Evolutionary conservation across 2,888 invertebrate species (phyloP).

Genomic region (Macaria notata): DNA sequence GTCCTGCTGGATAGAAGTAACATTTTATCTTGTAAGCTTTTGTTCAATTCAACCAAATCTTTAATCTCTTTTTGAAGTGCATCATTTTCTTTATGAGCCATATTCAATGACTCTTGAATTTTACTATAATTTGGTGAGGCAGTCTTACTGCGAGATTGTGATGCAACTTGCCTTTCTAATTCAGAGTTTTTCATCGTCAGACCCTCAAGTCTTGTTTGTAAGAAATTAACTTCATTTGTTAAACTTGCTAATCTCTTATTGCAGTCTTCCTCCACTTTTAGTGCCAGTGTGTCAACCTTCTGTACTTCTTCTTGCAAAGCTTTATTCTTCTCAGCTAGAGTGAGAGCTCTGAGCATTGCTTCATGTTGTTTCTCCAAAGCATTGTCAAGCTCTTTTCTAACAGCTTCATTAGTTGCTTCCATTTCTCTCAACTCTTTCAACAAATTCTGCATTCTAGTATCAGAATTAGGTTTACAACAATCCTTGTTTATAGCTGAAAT

Average conservation of each 20-base stretch:
- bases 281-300: slow-evolving; percentile 88
- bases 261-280: slow-evolving; percentile 89
- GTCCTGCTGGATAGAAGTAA: slow-evolving; percentile 48
- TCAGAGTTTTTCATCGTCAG: slow-evolving; percentile 65
- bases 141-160: slow-evolving; percentile 40
- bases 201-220: slow-evolving; percentile 81
- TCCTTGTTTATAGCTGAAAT: slow-evolving; percentile 84
- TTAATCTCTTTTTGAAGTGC: slow-evolving; percentile 71
- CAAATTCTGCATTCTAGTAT: slow-evolving; percentile 80
- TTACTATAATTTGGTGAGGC: slow-evolving; percentile 36
- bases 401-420: slow-evolving; percentile 80
- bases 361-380: slow-evolving; percentile 88
- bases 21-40: slow-evolving; percentile 73
- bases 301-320: slow-evolving; percentile 86
- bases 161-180: slow-evolving; percentile 82
- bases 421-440: slow-evolving; percentile 82
- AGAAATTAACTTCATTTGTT: slow-evolving; percentile 81
- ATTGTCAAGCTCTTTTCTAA: slow-evolving; percentile 75
- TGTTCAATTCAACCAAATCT: slow-evolving; percentile 72
- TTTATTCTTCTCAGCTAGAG: slow-evolving; percentile 88
- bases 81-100: slow-evolving; percentile 63
- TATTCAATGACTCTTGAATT: slow-evolving; percentile 51
- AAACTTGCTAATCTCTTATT: slow-evolving; percentile 85
- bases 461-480: slow-evolving; percentile 83
- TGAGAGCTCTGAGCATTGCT: slow-evolving; percentile 89